These are phyloP conservation scores for Turdus rufiventris DNA, from an alignment of 2,113 vertebrate species.

Conservation along the genomic window DNA sequence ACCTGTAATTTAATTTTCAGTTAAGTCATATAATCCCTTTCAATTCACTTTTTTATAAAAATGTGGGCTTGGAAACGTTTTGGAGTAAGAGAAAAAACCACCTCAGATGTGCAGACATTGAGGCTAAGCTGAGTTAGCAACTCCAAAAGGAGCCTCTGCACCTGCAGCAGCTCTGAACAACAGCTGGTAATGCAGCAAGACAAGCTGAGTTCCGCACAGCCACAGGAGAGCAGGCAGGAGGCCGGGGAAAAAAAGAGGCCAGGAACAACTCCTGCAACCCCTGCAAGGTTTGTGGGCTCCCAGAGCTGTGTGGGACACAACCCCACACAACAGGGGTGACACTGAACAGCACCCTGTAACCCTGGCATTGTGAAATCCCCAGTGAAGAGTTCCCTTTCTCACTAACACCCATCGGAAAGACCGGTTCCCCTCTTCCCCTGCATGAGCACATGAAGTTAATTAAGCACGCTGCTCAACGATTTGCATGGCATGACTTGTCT, in stretches of 20 bases:
- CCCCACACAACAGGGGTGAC: neutral
- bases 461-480: neutral
- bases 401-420: neutral
- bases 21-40: neutral
- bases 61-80: fast-evolving
- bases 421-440: neutral
- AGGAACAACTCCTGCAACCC: fast-evolving
- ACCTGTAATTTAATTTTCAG: neutral
- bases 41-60: neutral
- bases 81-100: neutral
- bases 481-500: neutral
- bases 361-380: neutral
- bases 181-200: neutral
- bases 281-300: neutral
- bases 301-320: fast-evolving
- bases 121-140: neutral
- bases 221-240: fast-evolving
- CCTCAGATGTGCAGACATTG: neutral
- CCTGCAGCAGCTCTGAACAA: neutral
- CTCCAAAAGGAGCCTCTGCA: neutral
- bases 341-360: neutral
- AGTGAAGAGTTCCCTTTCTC: neutral
- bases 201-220: neutral
- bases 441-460: neutral
- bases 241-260: fast-evolving